These are phyloP conservation scores for Pampusana beccarii DNA, from an alignment of 2,113 vertebrate genomes.

Conservation along the genomic window DNA sequence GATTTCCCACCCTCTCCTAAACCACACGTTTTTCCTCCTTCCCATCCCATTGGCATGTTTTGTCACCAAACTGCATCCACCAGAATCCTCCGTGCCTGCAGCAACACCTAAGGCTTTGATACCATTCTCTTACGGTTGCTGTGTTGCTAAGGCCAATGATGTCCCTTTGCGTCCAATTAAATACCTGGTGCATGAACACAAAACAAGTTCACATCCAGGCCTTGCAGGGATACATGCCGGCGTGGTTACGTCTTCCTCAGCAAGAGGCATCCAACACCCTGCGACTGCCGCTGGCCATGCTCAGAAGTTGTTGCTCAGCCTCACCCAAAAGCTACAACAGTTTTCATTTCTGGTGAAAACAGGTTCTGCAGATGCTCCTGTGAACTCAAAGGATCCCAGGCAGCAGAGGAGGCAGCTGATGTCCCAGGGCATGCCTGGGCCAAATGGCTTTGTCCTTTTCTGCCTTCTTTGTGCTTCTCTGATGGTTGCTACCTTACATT, in stretches of 20 bases:
- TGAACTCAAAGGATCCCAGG: neutral
- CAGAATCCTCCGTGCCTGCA: neutral
- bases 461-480: neutral
- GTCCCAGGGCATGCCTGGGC: neutral
- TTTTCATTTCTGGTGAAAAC: neutral
- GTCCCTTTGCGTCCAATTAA: neutral
- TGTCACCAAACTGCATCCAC: neutral
- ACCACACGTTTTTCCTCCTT: neutral
- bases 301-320: neutral
- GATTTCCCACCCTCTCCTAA: neutral
- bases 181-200: neutral
- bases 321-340: neutral
- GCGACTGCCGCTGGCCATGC: neutral
- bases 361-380: neutral
- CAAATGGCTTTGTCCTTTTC: neutral
- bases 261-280: neutral
- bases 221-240: fast-evolving
- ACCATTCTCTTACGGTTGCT: neutral
- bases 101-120: neutral
- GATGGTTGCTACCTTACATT: neutral
- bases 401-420: neutral
- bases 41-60: neutral
- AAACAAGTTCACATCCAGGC: neutral
- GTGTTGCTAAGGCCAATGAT: neutral
- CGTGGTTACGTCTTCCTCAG: neutral